Conservation (phyloP, 1,140 invertebrate genomes). For the Cotesia typhae region DNA sequence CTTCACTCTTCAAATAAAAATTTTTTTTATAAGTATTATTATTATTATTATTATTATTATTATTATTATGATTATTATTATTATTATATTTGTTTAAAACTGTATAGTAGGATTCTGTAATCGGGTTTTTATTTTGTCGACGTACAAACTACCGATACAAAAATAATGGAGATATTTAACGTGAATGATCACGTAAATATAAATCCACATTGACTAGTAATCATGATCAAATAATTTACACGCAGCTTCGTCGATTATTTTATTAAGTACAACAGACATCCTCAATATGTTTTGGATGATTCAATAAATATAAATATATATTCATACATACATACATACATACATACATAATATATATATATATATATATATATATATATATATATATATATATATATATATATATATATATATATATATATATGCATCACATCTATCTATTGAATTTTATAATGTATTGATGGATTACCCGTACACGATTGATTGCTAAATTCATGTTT, state of each 20-base stretch:
- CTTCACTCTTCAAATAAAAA: slow-evolving; percentile 7
- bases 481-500: too few relatives aligned
- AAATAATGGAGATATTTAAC: slow-evolving; percentile 40
- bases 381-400: background rate
- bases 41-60: slow-evolving; percentile 17
- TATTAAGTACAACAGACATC: slow-evolving; percentile 24
- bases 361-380: slow-evolving; percentile 18
- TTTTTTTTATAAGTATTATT: slow-evolving; percentile 3
- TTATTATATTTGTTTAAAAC: slow-evolving; percentile 15
- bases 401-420: slow-evolving; percentile 13
- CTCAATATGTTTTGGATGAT: slow-evolving; percentile 13
- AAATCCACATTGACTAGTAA: slow-evolving; percentile 35
- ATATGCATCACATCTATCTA: background rate
- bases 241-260: background rate
- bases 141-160: slow-evolving; percentile 44
- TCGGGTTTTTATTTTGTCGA: slow-evolving; percentile 26
- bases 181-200: slow-evolving; percentile 31
- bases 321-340: slow-evolving; percentile 14
- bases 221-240: slow-evolving; percentile 1
- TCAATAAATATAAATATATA: too few relatives aligned
- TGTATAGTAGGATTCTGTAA: slow-evolving; percentile 7
- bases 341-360: background rate
- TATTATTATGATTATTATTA: slow-evolving; percentile 18
- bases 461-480: background rate
- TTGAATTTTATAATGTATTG: background rate